A percentile compares a stretch with the other conserved stretches of the same genome.
These are phyloP conservation scores for Omphaloscelis lunosa DNA, from an alignment of 2,888 invertebrate species.

Conservation along the genomic window DNA sequence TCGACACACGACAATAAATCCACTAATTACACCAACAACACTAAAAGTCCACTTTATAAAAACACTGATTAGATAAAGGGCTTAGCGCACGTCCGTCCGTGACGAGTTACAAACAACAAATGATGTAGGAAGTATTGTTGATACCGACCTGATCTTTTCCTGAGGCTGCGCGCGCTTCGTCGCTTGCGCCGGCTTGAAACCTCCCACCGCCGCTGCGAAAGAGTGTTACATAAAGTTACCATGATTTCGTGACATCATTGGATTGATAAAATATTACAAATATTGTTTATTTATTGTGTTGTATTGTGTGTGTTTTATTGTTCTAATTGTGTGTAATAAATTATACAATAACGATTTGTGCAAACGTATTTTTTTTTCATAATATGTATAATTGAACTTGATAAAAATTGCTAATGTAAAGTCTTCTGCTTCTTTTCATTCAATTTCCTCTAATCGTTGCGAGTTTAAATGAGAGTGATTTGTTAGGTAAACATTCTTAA, in stretches of 20 bases:
- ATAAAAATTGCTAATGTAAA: not conserved
- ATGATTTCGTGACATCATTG: conserved; percentile 67
- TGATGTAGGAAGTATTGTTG: conserved; percentile 81
- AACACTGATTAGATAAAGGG: conserved; percentile 63
- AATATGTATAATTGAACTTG: not conserved
- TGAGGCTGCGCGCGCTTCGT: conserved; percentile 81
- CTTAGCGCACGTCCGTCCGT: conserved; percentile 75
- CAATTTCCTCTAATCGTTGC: not conserved
- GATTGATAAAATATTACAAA: conserved; percentile 54
- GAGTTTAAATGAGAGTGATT: conserved; percentile 8
- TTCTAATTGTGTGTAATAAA: conserved; percentile 4
- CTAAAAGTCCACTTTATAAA: conserved; percentile 56
- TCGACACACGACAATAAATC: conserved; percentile 62
- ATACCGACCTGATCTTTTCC: conserved; percentile 86
- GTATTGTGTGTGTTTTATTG: not conserved
- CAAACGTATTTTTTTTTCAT: not conserved
- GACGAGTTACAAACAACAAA: conserved; percentile 77
- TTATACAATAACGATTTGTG: not conserved
- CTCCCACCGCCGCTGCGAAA: conserved; percentile 87
- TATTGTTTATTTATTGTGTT: conserved; percentile 20
- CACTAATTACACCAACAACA: conserved; percentile 64
- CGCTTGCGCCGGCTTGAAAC: conserved; percentile 83
- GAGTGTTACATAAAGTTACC: conserved; percentile 84
- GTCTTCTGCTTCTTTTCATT: not conserved
- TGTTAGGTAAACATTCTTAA: conserved; percentile 27